A percentile compares a stretch with the other conserved stretches of the same genome.
Conservation (phyloP, 2,113 vertebrate species). For the Zeus faber region DNA sequence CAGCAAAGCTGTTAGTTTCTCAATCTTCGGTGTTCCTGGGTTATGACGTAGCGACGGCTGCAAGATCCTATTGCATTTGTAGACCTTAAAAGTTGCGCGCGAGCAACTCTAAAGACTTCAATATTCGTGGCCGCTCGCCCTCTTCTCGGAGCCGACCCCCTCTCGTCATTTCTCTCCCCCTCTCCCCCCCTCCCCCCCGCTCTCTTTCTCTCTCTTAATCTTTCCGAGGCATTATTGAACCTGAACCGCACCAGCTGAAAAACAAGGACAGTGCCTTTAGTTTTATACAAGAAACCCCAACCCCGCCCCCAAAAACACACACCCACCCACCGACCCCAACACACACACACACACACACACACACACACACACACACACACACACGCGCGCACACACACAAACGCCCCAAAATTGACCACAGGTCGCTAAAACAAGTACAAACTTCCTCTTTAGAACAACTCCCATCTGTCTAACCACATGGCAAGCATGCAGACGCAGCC, state of each 20-base stretch:
- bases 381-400: not conserved
- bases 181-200: not conserved
- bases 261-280: slow-evolving; percentile 83
- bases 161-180: not conserved
- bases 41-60: slow-evolving; percentile 58
- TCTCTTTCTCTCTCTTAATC: slow-evolving; percentile 54
- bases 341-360: slow-evolving; percentile 15
- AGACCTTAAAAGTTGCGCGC: slow-evolving; percentile 69
- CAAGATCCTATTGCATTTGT: slow-evolving; percentile 50
- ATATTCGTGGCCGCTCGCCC: slow-evolving; percentile 52
- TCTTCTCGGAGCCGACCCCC: too few species aligned
- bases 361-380: slow-evolving; percentile 24
- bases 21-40: slow-evolving; percentile 55
- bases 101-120: slow-evolving; percentile 74
- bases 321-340: slow-evolving; percentile 6
- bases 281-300: slow-evolving; percentile 64
- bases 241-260: slow-evolving; percentile 82
- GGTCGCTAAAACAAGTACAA: slow-evolving; percentile 52
- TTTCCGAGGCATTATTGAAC: slow-evolving; percentile 81
- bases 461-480: too few species aligned
- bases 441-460: too few species aligned
- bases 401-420: slow-evolving; percentile 37
- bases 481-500: too few species aligned
- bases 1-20: slow-evolving; percentile 58
- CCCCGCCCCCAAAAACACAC: slow-evolving; percentile 27